A percentile compares a stretch with the other conserved stretches of the same genome.
Evolutionary conservation across 2,113 vertebrate species (phyloP).

Genomic region (Mormoops blainvillei): DNA sequence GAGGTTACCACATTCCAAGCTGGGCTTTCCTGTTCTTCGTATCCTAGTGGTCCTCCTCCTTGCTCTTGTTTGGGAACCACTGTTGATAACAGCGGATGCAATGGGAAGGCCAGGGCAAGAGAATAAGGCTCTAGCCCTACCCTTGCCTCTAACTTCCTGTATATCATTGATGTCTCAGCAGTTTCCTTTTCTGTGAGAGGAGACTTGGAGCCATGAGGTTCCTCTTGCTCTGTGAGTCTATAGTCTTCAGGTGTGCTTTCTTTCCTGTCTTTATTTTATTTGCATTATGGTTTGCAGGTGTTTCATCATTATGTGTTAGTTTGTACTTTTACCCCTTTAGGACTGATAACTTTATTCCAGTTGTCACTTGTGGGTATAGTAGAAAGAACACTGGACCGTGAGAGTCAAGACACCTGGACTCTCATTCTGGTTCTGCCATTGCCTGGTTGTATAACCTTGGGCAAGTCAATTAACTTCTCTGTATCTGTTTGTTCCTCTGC

Average conservation of each 20-base stretch:
- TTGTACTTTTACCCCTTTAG: slow-evolving; percentile 21
- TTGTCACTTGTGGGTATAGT: not conserved
- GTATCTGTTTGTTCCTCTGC: not conserved
- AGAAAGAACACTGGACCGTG: not conserved
- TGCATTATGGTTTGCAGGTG: slow-evolving; percentile 55
- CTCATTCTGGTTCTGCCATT: not conserved
- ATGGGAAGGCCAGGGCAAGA: not conserved
- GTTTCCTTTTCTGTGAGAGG: slow-evolving; percentile 7
- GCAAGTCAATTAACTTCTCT: not conserved
- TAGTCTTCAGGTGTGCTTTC: not conserved
- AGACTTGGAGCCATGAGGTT: not conserved
- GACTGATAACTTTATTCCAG: not conserved
- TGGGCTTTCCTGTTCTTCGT: not conserved
- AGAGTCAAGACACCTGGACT: not conserved
- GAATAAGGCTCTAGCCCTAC: not conserved
- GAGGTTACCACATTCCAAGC: not conserved
- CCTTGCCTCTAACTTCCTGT: not conserved
- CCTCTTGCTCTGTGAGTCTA: not conserved
- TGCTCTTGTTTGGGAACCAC: not conserved
- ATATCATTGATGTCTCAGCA: not conserved
- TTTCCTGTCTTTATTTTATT: slow-evolving; percentile 10
- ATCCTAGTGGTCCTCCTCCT: not conserved
- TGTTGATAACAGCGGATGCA: not conserved
- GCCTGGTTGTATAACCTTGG: not conserved
- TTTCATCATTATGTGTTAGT: slow-evolving; percentile 37